Evolutionary conservation across 1,140 invertebrate species (phyloP).

Genomic region (Penaeus japonicus): DNA sequence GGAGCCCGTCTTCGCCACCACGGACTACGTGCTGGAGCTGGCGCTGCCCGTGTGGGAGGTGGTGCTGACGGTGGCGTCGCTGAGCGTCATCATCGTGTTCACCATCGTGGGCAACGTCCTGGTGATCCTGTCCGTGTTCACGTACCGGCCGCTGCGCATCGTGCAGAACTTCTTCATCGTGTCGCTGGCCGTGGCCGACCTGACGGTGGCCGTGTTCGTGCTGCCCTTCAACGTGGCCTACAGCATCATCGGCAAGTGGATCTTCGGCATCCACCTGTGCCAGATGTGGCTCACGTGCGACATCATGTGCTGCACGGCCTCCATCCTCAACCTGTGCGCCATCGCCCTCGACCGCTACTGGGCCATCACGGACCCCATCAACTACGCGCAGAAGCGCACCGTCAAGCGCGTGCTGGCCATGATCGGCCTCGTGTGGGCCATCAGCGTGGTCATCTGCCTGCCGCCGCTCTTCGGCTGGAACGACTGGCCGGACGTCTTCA

Average conservation of each 20-base stretch:
- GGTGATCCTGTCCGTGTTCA: slow-evolving; percentile 95
- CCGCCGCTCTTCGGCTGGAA: slow-evolving; percentile 97
- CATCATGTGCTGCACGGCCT: slow-evolving; percentile 95
- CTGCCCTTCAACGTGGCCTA: slow-evolving; percentile 96
- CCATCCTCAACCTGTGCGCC: slow-evolving; percentile 94
- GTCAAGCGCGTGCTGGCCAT: slow-evolving; percentile 87
- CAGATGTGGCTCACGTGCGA: slow-evolving; percentile 97
- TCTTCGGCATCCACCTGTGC: slow-evolving; percentile 89
- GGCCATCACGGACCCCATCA: slow-evolving; percentile 98
- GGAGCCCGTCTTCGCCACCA: not conserved
- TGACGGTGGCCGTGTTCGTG: slow-evolving; percentile 92
- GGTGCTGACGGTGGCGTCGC: slow-evolving; percentile 75
- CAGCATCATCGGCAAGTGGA: slow-evolving; percentile 86
- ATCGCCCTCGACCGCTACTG: slow-evolving; percentile 94
- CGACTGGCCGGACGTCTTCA: slow-evolving; percentile 89
- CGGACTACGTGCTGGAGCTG: not conserved
- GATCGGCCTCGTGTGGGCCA: slow-evolving; percentile 90
- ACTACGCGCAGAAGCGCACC: slow-evolving; percentile 95
- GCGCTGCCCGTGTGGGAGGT: slow-evolving; percentile 74
- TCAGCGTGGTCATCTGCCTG: slow-evolving; percentile 83
- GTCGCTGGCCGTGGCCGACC: slow-evolving; percentile 92
- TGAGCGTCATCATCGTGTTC: slow-evolving; percentile 82
- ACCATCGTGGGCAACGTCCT: slow-evolving; percentile 94
- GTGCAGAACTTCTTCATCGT: slow-evolving; percentile 99
- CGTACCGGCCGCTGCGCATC: slow-evolving; percentile 90